Conservation (phyloP, 2,113 vertebrate genomes). For the Actenoides hombroni region DNA sequence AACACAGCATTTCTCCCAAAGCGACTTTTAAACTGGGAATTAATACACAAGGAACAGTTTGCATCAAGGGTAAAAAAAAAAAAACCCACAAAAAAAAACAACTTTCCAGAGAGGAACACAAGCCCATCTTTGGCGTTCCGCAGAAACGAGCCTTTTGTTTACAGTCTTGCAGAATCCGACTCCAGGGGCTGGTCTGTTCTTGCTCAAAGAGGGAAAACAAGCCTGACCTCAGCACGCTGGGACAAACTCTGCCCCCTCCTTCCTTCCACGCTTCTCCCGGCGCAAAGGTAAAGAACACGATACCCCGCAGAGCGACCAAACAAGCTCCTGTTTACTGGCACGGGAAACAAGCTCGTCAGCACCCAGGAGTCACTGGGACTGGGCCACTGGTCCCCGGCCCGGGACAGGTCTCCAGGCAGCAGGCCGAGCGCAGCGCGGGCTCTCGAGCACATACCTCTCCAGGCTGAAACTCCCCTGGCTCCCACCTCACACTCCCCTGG, state of each 20-base stretch:
- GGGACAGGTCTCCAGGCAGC: not conserved
- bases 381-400: not conserved
- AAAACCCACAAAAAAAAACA: not conserved
- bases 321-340: not conserved
- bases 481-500: too few relatives aligned
- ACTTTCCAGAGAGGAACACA: not conserved
- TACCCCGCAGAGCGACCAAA: not conserved
- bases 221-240: not conserved
- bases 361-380: not conserved
- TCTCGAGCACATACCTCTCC: rapidly evolving
- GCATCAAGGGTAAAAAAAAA: not conserved
- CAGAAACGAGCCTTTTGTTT: not conserved
- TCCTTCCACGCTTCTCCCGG: not conserved
- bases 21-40: not conserved
- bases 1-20: not conserved
- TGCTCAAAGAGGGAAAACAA: slow-evolving; percentile 17
- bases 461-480: not conserved
- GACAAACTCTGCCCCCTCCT: not conserved
- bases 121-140: not conserved
- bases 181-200: not conserved
- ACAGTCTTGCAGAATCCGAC: not conserved
- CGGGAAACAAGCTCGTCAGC: rapidly evolving
- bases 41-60: not conserved
- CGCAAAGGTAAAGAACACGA: not conserved
- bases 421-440: rapidly evolving